phyloP scores from a whole-genome alignment of 2,113 vertebrate species.

The Anarhynchus alexandrinus region DNA sequence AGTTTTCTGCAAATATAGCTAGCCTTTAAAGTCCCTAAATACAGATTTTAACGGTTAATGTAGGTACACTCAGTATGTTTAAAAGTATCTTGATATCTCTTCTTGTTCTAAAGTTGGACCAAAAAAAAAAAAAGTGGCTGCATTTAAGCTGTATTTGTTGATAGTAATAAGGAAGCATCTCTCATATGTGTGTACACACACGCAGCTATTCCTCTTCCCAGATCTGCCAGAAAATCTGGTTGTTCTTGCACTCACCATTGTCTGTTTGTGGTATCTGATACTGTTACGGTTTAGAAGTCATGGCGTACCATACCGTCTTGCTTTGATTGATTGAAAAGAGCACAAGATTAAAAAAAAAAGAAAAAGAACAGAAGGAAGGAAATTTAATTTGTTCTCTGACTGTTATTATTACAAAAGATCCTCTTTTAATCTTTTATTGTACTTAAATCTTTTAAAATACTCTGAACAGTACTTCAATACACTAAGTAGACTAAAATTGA shows the following conservation, averaged over 20 bases:
- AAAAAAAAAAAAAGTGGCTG: neutral
- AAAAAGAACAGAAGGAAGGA: neutral
- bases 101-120: neutral
- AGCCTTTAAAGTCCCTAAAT: neutral
- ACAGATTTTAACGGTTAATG: neutral
- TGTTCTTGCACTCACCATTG: neutral
- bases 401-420: neutral
- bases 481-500: neutral
- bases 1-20: neutral
- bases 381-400: neutral
- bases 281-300: neutral
- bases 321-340: neutral
- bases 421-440: neutral
- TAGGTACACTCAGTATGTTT: neutral
- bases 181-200: fast-evolving
- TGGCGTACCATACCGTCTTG: neutral
- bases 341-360: neutral
- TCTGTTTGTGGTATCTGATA: neutral
- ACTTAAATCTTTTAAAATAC: neutral
- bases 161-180: neutral
- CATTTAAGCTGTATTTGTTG: neutral
- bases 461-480: neutral
- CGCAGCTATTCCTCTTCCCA: neutral
- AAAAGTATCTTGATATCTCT: neutral
- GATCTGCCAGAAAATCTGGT: neutral